phyloP scores from a whole-genome alignment of 2,113 vertebrate genomes.

The Tachuris rubrigastra region DNA sequence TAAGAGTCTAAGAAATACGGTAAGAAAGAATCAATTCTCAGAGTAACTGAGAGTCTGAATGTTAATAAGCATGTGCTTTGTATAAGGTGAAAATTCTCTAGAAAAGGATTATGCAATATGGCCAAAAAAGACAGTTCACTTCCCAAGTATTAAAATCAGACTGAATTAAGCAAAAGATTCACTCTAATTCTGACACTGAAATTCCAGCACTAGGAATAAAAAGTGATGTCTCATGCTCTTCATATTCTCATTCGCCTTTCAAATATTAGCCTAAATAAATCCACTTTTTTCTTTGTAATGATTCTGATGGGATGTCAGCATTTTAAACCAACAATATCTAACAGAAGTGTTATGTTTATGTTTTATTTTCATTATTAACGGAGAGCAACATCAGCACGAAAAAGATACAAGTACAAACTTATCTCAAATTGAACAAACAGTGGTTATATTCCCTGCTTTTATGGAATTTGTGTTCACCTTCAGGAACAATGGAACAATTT shows the following conservation, averaged over 20 bases:
- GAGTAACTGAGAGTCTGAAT: background rate
- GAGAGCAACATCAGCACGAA: background rate
- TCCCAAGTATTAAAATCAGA: background rate
- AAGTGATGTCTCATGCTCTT: background rate
- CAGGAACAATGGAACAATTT: background rate
- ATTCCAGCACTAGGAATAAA: background rate
- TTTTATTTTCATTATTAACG: constrained; percentile 8
- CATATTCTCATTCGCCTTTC: background rate
- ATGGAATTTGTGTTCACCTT: background rate
- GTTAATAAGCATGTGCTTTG: background rate
- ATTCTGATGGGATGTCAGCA: background rate
- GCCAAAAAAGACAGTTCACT: background rate
- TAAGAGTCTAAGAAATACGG: background rate
- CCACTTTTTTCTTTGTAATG: background rate
- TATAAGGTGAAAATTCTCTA: background rate
- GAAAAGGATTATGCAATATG: background rate
- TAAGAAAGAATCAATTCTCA: background rate
- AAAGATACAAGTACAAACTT: background rate
- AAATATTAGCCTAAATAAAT: background rate
- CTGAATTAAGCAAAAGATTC: background rate
- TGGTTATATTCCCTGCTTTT: background rate
- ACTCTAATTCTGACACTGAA: background rate
- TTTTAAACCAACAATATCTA: background rate
- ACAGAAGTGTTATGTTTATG: background rate
- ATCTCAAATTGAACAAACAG: constrained; percentile 16